Percentiles rank a stretch among this genome's conserved stretches.
Conservation (phyloP, 2,888 invertebrate genomes). For the Trachelus iudaicus region DNA sequence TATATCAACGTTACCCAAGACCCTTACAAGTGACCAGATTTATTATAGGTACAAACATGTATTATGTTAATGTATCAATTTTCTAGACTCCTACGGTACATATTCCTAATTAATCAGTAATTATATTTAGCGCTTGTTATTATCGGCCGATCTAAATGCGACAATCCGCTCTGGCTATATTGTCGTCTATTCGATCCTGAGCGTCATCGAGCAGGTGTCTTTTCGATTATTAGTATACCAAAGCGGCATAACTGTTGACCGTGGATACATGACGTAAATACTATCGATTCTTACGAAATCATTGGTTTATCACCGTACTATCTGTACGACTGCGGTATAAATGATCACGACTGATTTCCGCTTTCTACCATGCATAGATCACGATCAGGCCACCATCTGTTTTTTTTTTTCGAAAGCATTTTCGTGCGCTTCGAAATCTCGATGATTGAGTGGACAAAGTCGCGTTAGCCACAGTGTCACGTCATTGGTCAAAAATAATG, state of each 20-base stretch:
- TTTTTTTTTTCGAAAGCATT: neutral
- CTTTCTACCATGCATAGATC: neutral
- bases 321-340: neutral
- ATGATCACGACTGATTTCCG: neutral
- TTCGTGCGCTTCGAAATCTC: neutral
- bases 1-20: neutral
- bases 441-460: neutral
- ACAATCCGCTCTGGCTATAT: neutral
- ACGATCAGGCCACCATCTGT: neutral
- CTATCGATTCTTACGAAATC: neutral
- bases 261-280: neutral
- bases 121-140: neutral
- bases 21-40: neutral
- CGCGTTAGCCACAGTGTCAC: neutral
- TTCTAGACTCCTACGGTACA: neutral
- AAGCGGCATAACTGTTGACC: neutral
- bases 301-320: neutral
- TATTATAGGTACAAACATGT: neutral
- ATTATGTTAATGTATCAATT: neutral
- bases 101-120: neutral
- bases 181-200: neutral
- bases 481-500: neutral
- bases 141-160: neutral
- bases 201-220: neutral
- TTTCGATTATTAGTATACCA: neutral